Conservation (phyloP, 2,113 vertebrate genomes). For the Sinocyclocheilus grahami region DNA sequence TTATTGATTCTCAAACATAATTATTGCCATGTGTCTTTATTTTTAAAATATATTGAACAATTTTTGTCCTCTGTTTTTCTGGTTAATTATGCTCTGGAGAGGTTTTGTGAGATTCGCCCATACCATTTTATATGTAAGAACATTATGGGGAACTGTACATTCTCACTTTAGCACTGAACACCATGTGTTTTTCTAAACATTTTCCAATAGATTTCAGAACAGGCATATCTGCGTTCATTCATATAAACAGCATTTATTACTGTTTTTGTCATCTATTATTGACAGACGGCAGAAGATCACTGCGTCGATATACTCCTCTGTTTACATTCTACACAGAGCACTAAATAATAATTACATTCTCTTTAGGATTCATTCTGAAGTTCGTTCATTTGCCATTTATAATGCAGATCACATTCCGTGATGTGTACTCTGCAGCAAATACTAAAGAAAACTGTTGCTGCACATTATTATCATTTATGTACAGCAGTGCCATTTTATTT, state of each 20-base stretch:
- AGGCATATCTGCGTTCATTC: not conserved
- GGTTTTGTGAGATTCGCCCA: not conserved
- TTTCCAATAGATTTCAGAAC: not conserved
- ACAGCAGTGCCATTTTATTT: slow-evolving; percentile 69
- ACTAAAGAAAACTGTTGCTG: slow-evolving; percentile 21
- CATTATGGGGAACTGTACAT: no score
- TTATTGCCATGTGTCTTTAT: no score
- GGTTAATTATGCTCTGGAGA: not conserved
- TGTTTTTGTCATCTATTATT: not conserved
- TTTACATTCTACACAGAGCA: slow-evolving; percentile 15
- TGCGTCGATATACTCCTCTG: not conserved
- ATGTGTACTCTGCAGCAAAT: not conserved
- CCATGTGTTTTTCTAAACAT: not conserved
- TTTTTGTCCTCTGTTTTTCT: not conserved
- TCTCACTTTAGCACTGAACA: no score
- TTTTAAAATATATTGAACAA: not conserved
- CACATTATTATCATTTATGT: slow-evolving; percentile 57
- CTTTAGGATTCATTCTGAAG: not conserved
- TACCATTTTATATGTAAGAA: not conserved
- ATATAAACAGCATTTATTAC: not conserved
- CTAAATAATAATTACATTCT: slow-evolving; percentile 30
- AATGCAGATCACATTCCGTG: not conserved
- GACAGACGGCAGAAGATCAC: not conserved
- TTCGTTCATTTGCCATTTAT: not conserved
- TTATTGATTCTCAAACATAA: not conserved